phyloP scores from a whole-genome alignment of 2,888 invertebrate genomes.

The Seira ritae region DNA sequence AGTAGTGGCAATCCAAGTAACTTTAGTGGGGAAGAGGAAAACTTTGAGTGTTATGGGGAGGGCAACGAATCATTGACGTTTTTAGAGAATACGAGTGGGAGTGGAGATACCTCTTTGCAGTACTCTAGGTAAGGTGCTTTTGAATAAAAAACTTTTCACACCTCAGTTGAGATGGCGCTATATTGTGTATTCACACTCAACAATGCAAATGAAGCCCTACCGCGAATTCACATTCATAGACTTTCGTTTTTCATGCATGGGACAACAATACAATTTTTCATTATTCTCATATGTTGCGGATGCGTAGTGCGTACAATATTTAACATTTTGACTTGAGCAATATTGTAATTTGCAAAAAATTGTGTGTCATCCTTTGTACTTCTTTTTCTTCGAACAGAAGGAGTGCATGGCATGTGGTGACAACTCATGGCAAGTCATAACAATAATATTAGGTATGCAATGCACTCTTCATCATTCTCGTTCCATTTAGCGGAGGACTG shows the following conservation, averaged over 20 bases:
- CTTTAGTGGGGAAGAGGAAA: slow-evolving; percentile 77
- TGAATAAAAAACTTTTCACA: slow-evolving; percentile 30
- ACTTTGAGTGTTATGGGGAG: slow-evolving; percentile 88
- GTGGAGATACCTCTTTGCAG: slow-evolving; percentile 57
- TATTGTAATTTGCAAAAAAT: too few species aligned
- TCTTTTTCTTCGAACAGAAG: too few species aligned
- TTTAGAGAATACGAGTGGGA: slow-evolving; percentile 37
- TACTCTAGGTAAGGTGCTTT: slow-evolving; percentile 46
- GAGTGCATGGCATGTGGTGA: too few species aligned
- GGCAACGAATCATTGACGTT: slow-evolving; percentile 79
- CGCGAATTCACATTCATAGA: not conserved
- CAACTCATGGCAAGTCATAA: too few species aligned
- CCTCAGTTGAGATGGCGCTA: slow-evolving; percentile 1
- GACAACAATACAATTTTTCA: not conserved
- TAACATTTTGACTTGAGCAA: slow-evolving; percentile 14
- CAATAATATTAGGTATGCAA: too few species aligned
- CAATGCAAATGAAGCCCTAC: not conserved
- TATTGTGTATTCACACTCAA: not conserved
- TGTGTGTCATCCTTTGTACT: too few species aligned
- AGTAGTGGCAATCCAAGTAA: slow-evolving; percentile 10
- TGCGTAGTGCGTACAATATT: not conserved
- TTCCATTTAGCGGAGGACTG: too few species aligned
- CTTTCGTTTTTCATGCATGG: not conserved
- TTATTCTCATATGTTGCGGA: not conserved
- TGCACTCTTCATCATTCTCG: too few species aligned